A percentile compares a stretch with the other conserved stretches of the same genome.
Conservation (phyloP, 2,888 invertebrate genomes). For the Chromoteleia sp. region DNA sequence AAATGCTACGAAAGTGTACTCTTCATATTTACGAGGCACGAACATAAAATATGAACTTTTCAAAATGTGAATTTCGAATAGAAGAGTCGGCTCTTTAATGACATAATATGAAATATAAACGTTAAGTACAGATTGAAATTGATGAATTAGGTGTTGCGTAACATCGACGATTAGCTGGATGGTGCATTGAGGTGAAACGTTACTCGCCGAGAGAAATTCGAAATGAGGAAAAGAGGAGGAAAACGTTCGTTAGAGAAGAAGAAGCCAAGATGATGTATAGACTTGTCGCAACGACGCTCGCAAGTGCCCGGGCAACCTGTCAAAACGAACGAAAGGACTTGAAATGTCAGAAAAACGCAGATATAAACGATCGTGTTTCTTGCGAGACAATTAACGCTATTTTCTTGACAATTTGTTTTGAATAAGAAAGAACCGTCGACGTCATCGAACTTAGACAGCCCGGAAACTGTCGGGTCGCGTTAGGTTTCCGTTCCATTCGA, state of each 20-base stretch:
- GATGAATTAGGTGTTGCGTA: conserved; percentile 59
- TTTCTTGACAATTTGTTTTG: not conserved
- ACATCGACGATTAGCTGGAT: conserved; percentile 36
- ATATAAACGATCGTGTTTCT: not conserved
- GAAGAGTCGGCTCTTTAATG: conserved; percentile 34
- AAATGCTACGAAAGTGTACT: conserved; percentile 3
- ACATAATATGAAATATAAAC: conserved; percentile 55
- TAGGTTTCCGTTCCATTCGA: conserved; percentile 9
- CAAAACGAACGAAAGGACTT: conserved; percentile 43
- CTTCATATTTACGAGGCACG: conserved; percentile 18
- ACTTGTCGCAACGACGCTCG: conserved; percentile 48
- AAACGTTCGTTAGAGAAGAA: conserved; percentile 17
- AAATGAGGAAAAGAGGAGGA: conserved; percentile 45
- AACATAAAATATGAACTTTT: conserved; percentile 51
- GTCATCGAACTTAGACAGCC: conserved; percentile 20
- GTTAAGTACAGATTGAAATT: conserved; percentile 53
- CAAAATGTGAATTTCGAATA: conserved; percentile 20
- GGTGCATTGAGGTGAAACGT: conserved; percentile 44
- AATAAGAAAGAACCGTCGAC: conserved; percentile 10
- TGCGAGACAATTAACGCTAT: conserved; percentile 3
- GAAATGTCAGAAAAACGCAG: conserved; percentile 24
- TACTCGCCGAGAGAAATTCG: conserved; percentile 45
- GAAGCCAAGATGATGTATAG: conserved; percentile 47
- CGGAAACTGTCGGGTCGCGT: conserved; percentile 18
- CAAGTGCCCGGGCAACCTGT: conserved; percentile 23